Conservation (phyloP, 2,888 invertebrate genomes). For the Epinotia ramella region DNA sequence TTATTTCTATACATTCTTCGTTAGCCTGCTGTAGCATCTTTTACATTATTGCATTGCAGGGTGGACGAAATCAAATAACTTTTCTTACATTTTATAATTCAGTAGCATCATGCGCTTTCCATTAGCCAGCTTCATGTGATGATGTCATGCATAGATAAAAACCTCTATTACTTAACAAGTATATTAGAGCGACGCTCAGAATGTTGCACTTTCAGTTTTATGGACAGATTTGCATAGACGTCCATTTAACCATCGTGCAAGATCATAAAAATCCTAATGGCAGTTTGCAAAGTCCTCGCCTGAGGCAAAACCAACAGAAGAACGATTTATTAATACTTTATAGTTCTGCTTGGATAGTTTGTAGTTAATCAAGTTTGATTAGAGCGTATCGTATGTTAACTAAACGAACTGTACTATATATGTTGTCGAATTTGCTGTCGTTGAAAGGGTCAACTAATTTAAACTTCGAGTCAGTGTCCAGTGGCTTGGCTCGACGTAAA, state of each 20-base stretch:
- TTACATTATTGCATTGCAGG: background rate
- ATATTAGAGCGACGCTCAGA: conserved; percentile 12
- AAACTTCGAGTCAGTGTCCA: conserved; percentile 38
- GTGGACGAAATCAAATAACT: background rate
- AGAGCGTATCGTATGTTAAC: conserved; percentile 35
- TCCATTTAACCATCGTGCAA: conserved; percentile 48
- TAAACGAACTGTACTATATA: conserved; percentile 9
- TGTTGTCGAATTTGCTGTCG: conserved; percentile 37
- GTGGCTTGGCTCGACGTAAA: background rate
- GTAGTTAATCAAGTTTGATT: conserved; percentile 56
- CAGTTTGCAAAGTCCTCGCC: conserved; percentile 55
- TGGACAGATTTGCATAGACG: conserved; percentile 36
- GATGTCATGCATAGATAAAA: conserved; percentile 34
- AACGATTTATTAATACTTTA: conserved; percentile 45
- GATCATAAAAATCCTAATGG: conserved; percentile 47
- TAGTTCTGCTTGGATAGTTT: conserved; percentile 53
- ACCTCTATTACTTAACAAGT: conserved; percentile 12
- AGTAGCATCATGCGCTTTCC: conserved; percentile 33
- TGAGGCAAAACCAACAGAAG: conserved; percentile 50
- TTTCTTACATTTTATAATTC: conserved; percentile 27
- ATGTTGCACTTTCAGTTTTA: conserved; percentile 31
- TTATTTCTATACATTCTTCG: conserved; percentile 27
- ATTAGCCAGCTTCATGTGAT: conserved; percentile 26
- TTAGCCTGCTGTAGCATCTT: conserved; percentile 4
- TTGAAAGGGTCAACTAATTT: conserved; percentile 44